phyloP scores from a whole-genome alignment of 2,797 vertebrate genomes.

The Okamejei kenojei region DNA sequence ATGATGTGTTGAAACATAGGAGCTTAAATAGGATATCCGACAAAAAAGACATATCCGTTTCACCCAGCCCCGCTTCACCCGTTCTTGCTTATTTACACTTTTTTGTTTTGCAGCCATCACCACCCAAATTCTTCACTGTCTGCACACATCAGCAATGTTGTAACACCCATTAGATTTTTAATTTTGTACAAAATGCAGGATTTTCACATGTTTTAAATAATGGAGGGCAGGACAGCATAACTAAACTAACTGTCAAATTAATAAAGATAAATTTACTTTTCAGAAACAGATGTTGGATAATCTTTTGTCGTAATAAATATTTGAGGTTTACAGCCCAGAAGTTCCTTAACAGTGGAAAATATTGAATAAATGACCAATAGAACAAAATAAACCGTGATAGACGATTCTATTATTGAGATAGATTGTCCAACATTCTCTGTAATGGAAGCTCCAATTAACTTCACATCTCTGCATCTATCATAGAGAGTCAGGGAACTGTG shows the following conservation, averaged over 20 bases:
- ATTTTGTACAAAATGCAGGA: not conserved
- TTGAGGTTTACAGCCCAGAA: not conserved
- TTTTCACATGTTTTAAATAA: not conserved
- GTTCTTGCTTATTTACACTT: too few relatives aligned
- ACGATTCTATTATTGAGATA: conserved; percentile 25
- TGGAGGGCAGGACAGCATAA: not conserved
- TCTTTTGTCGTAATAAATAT: not conserved
- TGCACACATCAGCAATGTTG: not conserved
- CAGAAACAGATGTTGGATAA: not conserved
- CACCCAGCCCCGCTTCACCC: too few relatives aligned
- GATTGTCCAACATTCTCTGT: conserved; percentile 24
- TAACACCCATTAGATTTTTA: not conserved
- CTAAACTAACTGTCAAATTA: not conserved
- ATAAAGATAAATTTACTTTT: not conserved
- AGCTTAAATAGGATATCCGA: too few relatives aligned
- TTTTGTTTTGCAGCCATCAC: too few relatives aligned
- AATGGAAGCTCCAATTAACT: conserved; percentile 30
- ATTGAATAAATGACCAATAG: not conserved
- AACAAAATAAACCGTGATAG: conserved; percentile 17
- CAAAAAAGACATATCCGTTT: too few relatives aligned
- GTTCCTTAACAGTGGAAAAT: not conserved
- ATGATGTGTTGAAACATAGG: too few relatives aligned
- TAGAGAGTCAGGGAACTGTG: not conserved
- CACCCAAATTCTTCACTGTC: too few relatives aligned
- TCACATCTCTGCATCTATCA: not conserved